Evolutionary conservation across 2,797 vertebrate species (phyloP).

Genomic region (Lindbergichthys nudifrons): DNA sequence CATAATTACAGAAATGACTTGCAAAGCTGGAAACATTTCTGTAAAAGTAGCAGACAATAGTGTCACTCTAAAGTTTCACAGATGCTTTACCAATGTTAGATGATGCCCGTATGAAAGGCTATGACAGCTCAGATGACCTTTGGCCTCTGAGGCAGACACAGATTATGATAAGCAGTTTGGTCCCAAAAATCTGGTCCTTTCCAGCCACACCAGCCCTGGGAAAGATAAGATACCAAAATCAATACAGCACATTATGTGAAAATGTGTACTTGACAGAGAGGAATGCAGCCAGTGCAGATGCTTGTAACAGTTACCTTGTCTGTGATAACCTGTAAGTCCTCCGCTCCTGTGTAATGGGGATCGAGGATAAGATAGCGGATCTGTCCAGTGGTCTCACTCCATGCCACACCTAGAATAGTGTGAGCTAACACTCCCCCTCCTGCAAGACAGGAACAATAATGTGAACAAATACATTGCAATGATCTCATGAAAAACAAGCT

Average conservation of each 20-base stretch:
- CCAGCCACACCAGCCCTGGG: constrained; percentile 97
- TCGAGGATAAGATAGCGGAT: constrained; percentile 95
- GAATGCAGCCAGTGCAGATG: background rate
- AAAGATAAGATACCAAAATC: constrained; percentile 35
- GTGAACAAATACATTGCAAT: background rate
- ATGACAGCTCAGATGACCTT: constrained; percentile 83
- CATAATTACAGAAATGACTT: constrained; percentile 11
- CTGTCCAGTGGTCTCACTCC: constrained; percentile 93
- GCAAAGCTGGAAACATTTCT: background rate
- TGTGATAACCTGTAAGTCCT: constrained; percentile 91
- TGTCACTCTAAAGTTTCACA: constrained; percentile 5
- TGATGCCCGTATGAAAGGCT: background rate
- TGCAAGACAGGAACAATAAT: constrained; percentile 59
- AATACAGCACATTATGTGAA: background rate
- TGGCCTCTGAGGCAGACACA: constrained; percentile 95
- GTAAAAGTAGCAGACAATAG: background rate
- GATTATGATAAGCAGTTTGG: constrained; percentile 95
- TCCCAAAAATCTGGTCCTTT: constrained; percentile 96
- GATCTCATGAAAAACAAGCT: background rate
- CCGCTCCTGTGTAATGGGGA: constrained; percentile 96
- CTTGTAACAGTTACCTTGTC: constrained; percentile 88
- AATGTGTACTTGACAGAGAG: background rate
- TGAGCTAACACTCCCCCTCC: constrained; percentile 96
- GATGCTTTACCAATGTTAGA: constrained; percentile 4
- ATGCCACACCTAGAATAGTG: constrained; percentile 94